These are phyloP conservation scores for Casuarius casuarius DNA, from an alignment of 2,113 vertebrate genomes.

Conservation along the genomic window DNA sequence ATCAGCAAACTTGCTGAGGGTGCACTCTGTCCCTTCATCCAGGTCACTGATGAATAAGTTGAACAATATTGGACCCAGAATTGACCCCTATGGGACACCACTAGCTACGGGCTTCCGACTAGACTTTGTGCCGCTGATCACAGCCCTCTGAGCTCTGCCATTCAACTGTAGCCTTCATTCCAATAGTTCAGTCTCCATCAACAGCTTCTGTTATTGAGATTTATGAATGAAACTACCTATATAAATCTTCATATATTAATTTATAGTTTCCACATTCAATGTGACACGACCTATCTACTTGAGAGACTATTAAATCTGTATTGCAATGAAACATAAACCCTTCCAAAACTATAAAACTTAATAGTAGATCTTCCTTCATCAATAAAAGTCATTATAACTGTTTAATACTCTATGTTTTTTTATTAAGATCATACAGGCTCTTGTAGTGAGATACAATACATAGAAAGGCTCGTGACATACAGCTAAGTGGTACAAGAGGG, in stretches of 20 bases:
- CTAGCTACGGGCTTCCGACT: no score
- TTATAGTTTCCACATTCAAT: not conserved
- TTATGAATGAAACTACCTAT: not conserved
- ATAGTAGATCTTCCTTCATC: not conserved
- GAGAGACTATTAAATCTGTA: not conserved
- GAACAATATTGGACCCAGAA: no score
- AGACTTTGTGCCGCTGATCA: no score
- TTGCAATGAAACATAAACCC: not conserved
- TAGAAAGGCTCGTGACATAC: not conserved
- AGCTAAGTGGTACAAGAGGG: not conserved
- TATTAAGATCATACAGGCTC: not conserved
- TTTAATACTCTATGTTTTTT: not conserved
- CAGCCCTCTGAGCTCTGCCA: no score
- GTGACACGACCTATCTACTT: not conserved
- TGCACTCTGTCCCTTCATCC: no score
- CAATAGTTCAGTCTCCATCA: not conserved
- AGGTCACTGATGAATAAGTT: no score
- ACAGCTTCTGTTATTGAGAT: not conserved
- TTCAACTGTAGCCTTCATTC: not conserved
- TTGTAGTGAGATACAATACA: not conserved
- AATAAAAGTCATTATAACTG: not conserved
- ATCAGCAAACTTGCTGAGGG: no score
- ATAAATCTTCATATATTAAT: not conserved
- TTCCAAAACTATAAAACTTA: not conserved
- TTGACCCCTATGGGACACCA: no score